Base-by-base conservation (phyloP, 2,113 vertebrate genomes). In the Pygoscelis adeliae region DNA sequence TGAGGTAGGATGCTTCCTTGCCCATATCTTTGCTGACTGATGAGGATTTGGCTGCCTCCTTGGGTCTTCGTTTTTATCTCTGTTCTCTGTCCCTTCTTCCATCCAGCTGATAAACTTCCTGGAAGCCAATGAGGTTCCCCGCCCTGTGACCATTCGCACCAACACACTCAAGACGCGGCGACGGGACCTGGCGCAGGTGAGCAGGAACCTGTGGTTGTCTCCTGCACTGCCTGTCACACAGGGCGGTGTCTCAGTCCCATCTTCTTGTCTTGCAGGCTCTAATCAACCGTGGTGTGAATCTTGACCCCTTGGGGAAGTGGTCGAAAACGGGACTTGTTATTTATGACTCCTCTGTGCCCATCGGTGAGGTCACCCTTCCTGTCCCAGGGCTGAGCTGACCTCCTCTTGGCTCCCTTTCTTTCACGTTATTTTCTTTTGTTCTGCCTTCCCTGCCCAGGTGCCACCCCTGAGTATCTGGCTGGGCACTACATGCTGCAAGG, bases 401-500 rank as follows among this genome's bases (percentile, higher is more conserved):
- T 1, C 0, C 27, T 77, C 58, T 49, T 23, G 21, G 49, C n/a
- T 89, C 23, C 32, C 3, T 46, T n/a, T 29, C n/a, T 67, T 30
- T 59, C 6, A 84, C 0, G 4, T 26, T 12, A 16, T 49, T 47
- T 4, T 72, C 69, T 92, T 29, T 73, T 74, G 52, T 46, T 59
- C 34, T 74, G 16, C 15, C 30, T 58, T 80, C 40, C 81, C 15
- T 63, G 40, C 20, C 26, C 92, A 99, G 99, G 99, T 90, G 99
- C 99, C 29, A 99, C 99, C 16, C 99, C 99, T 0, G 99, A 99
- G 98, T 99, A 99, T 95, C 98, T 99, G 91, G 98, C 99, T 9
- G 99, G 99, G 58, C 99, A 99, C 80, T 99, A 99, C 93, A 99
- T 99, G 99, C 98, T 99, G 61, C 99, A 99, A 52, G 99, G 99